Evolutionary conservation across 2,888 invertebrate species (phyloP).

Genomic region (Germaria angustata): DNA sequence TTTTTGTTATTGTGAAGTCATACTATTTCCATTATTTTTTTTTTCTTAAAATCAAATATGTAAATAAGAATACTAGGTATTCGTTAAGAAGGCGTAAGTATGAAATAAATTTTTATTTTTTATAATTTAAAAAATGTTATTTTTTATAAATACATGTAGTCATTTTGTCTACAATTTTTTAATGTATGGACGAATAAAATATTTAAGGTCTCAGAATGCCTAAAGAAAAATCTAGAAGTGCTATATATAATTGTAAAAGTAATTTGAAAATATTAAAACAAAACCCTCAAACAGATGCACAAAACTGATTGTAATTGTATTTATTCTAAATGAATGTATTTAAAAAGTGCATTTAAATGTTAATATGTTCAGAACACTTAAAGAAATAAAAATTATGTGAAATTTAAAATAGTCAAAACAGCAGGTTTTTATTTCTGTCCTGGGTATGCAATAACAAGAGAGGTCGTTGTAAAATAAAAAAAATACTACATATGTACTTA

Average conservation of each 20-base stretch:
- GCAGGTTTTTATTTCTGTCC: not conserved
- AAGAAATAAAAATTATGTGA: not conserved
- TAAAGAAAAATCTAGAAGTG: not conserved
- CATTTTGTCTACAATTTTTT: slow-evolving; percentile 1
- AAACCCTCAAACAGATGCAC: not conserved
- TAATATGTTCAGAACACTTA: slow-evolving; percentile 41
- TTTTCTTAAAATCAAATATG: slow-evolving; percentile 21
- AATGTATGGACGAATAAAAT: not conserved
- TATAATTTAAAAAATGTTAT: slow-evolving; percentile 5
- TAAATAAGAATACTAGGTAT: slow-evolving; percentile 58
- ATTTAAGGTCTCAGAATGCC: not conserved
- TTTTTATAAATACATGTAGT: slow-evolving; percentile 21
- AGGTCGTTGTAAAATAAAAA: no score
- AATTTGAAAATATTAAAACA: not conserved
- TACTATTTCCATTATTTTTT: slow-evolving; percentile 10
- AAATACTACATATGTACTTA: no score
- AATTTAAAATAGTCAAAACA: slow-evolving; percentile 1
- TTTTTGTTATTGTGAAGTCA: slow-evolving; percentile 41
- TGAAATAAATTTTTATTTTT: slow-evolving; percentile 55
- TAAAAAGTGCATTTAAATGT: slow-evolving; percentile 52
- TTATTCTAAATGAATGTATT: slow-evolving; percentile 36
- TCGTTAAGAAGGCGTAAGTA: slow-evolving; percentile 51
- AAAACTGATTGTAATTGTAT: not conserved
- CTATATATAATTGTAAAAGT: not conserved
- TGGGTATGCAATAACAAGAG: no score